Evolutionary conservation across 2,113 vertebrate genomes (phyloP), one percentile per base, ranked within the genome.

Genomic region (Clupea harengus): DNA sequence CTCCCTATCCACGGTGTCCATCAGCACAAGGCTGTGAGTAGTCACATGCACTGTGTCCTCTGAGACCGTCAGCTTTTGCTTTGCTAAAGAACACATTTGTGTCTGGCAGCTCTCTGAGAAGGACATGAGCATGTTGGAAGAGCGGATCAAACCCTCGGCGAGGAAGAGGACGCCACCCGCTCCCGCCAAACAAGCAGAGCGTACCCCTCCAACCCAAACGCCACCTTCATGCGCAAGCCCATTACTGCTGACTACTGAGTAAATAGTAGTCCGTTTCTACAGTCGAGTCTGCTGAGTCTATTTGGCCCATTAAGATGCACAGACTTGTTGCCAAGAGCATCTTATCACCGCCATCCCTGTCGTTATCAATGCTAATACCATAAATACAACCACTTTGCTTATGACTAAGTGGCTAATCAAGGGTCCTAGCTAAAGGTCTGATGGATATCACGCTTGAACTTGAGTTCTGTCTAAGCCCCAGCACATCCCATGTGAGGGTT

Each of bases 101-200:
- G 82, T 82, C 6, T 85, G 25, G 11, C 84, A 99, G 98, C 95
- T 99, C 86, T 99, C 98, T 5, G 98, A 99, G 90, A 99, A 99
- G 87, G 98, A 99, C 87, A 96, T 99, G 98, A 99, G 98, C 92
- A n/a, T n/a, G n/a, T n/a, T 99, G 45, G 98, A 99, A 89, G 98
- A 99, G 85, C 95, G 98, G 84, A 98, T 99, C 93, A 99, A 99
- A 49, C 95, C 98, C 1, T 97, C 98, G 6, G 98, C 97, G 45
- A 99, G 99, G 93, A 99, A 97, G 39, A 39, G 39, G 90, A 92
- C 96, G 0, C 89, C 95, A 0, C 91, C 95, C 13, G 92, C 95
- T 80, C 95, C 97, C 0, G 52, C 95, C 50, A 99, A 97, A 86
- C 82, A 86, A 45, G 94, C 96, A 20, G 98, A 99, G 92, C 96